Base-by-base conservation (phyloP, 2,888 invertebrate genomes). In the Perizoma affinitatum region DNA sequence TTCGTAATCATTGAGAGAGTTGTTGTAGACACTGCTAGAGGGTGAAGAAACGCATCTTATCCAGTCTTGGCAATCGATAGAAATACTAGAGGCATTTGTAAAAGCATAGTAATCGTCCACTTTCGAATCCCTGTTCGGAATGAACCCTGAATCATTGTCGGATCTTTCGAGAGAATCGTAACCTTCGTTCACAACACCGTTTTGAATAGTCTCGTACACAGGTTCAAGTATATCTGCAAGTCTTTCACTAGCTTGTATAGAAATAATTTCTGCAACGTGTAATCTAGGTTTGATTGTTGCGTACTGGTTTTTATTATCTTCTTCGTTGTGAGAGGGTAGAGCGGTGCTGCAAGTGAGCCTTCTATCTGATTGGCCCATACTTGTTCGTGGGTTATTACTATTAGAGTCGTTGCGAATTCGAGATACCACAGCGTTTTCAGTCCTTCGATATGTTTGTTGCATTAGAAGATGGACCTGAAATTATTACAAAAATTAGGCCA, bases 181-280 rank as follows among this genome's bases (percentile, higher is more conserved):
- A 3, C 84, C 80, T 65, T 82, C 82, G 58, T 86, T 88, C 5
- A 75, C 73, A 7, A 78, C 58, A 46, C 83, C 84, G 62, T 79
- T 79, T 55, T 85, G 81, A 59, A 92, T 83, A 7, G 87, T 87
- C 79, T 92, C 92, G 56, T 91, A 91, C 2, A 88, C 80, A 9
- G 92, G 92, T 54, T 92, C 91, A 60, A 92, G 75, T 49, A 91
- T 87, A 64, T 90, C 90, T 3, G 90, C 90, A 34, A 91, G 72
- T 65, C 84, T 74, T 75, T 92, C 91, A 56, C 82, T 88, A 2
- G 87, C 82, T 76, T 88, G 88, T 74, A 92, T 87, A 0, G 92
- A 90, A 71, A 90, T 87, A 50, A 90, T 89, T 82, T 91, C 91
- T 40, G 92, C 92, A 6, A 88, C 90, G 59, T 91, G 90, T 54